Evolutionary conservation across 37 sponge, comb jelly and placozoan species (phyloP).

Genomic region (Halisarca cf. caerulea): DNA sequence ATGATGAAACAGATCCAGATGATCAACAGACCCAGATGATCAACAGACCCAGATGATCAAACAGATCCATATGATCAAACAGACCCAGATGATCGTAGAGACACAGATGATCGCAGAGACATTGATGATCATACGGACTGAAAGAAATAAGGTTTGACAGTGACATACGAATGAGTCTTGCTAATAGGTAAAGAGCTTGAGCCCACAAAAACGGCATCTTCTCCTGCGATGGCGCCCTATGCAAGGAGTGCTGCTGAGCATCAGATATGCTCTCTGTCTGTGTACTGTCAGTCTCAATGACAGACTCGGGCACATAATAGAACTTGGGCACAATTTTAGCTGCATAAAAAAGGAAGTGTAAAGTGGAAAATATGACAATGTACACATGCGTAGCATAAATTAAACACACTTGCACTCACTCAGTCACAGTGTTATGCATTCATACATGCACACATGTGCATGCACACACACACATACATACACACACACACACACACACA

Average conservation of each 20-base stretch:
- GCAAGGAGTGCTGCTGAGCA: background rate
- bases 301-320: constrained; percentile 69
- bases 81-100: too few relatives aligned
- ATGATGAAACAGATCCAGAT: too few relatives aligned
- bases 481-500: too few relatives aligned
- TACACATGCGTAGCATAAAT: too few relatives aligned
- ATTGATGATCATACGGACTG: too few relatives aligned
- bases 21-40: too few relatives aligned
- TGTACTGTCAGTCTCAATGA: background rate
- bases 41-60: background rate
- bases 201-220: constrained; percentile 74
- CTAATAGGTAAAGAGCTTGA: constrained; percentile 70
- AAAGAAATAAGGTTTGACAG: background rate
- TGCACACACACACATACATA: too few relatives aligned
- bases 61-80: too few relatives aligned
- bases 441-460: too few relatives aligned
- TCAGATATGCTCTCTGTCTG: background rate
- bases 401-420: too few relatives aligned
- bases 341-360: background rate
- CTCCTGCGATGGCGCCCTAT: constrained; percentile 14
- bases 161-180: constrained; percentile 64
- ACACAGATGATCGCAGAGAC: background rate
- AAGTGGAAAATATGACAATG: too few relatives aligned
- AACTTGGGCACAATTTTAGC: constrained; percentile 52
- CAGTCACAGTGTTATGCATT: too few relatives aligned